phyloP scores from a whole-genome alignment of 2,888 invertebrate species.

The Lasioglossum zephyrum region DNA sequence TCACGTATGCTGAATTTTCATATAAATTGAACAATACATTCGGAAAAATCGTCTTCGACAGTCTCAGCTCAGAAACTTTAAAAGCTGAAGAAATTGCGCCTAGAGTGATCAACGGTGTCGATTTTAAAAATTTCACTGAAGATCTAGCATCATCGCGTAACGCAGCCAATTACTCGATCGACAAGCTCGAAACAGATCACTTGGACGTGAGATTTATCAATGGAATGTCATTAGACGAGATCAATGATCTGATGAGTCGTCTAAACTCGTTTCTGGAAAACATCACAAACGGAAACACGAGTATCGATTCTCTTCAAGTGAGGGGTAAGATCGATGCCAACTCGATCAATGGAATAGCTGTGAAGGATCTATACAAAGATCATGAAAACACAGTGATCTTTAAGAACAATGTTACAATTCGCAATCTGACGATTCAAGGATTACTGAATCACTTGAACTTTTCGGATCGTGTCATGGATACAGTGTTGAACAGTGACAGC shows the following conservation, averaged over 20 bases:
- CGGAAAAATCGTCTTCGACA: constrained; percentile 84
- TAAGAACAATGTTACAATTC: constrained; percentile 59
- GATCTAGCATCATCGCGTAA: constrained; percentile 53
- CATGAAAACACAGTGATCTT: constrained; percentile 61
- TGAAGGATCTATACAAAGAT: constrained; percentile 59
- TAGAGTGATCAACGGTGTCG: constrained; percentile 62
- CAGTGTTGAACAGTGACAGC: constrained; percentile 69
- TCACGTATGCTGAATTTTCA: constrained; percentile 61
- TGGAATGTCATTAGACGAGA: constrained; percentile 56
- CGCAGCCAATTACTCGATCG: constrained; percentile 62
- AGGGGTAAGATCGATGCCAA: constrained; percentile 78
- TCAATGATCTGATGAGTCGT: constrained; percentile 50
- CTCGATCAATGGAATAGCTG: constrained; percentile 68
- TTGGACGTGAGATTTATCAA: constrained; percentile 67
- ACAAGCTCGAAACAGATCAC: constrained; percentile 59
- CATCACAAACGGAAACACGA: constrained; percentile 58
- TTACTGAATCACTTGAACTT: constrained; percentile 71
- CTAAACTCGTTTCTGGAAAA: constrained; percentile 52
- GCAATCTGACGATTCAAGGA: constrained; percentile 68
- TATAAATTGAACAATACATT: constrained; percentile 79
- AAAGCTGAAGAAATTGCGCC: constrained; percentile 79
- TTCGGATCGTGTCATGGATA: constrained; percentile 65
- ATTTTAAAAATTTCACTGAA: constrained; percentile 58
- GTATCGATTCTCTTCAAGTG: constrained; percentile 66
- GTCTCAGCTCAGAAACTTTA: constrained; percentile 83